Evolutionary conservation across 2,797 vertebrate species (phyloP), one percentile per base, ranked within the genome.

Genomic region (Cryptoblepharus egeriae): DNA sequence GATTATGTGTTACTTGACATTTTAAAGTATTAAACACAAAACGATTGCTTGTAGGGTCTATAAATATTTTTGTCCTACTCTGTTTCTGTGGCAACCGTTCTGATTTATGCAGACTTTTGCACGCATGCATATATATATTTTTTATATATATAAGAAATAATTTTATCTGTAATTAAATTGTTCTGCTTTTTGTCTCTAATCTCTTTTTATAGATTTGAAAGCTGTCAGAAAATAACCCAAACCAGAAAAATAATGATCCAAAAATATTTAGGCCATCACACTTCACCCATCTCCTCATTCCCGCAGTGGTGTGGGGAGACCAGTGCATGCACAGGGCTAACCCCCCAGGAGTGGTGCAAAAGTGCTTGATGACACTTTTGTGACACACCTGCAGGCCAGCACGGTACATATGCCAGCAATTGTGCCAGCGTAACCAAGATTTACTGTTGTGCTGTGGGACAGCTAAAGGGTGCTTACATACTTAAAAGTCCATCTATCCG

Each of bases 41-140:
- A 92, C 86, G 88, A 89, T 87, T 93, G 88, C 93, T 92, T 86
- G 80, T 81, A 92, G 91, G 82, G 87, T 88, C 92, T 93, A 93
- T 92, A 94, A 94, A 93, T 94, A 92, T 92, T 93, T 92, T 90
- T 90, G 91, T 89, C 90, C 90, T 88, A 90, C 89, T 88, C 89
- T 85, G 91, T 94, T 94, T 87, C 93, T 80, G 92, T 90, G 84
- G 86, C 45, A 92, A 94, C 90, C 15, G 73, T 87, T 83, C 82
- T 91, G 93, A 94, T 94, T 93, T 93, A 94, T 94, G 92, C 93
- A 86, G 88, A 93, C 88, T 87, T 91, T 92, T 90, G 77, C 69
- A 10, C 45, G 45, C 49, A 16, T 52, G 3, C 18, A 52, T 52
- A 52, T 15, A 52, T 52, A 18, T 52, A 52, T 52, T 15, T 15